These are phyloP conservation scores for Pangasius macronema DNA, from an alignment of 2,797 vertebrate species.

Conservation along the genomic window DNA sequence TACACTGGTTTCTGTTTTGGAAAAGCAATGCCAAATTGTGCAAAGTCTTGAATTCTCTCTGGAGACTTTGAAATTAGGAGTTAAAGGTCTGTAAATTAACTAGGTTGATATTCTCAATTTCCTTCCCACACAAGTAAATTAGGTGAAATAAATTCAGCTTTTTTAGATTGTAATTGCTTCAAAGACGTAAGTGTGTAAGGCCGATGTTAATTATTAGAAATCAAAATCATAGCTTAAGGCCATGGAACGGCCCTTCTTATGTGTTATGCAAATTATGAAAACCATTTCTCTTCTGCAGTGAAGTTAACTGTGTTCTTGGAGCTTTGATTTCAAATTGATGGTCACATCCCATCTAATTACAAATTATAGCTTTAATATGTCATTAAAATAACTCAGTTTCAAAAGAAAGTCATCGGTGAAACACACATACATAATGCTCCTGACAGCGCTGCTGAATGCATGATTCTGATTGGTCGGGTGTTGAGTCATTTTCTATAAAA, in stretches of 20 bases:
- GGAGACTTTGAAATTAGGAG: slow-evolving; percentile 15
- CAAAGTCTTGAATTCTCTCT: slow-evolving; percentile 31
- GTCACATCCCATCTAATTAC: background rate
- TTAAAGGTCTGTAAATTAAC: slow-evolving; percentile 3
- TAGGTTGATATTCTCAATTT: slow-evolving; percentile 9
- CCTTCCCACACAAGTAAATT: slow-evolving; percentile 2
- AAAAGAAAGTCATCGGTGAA: background rate
- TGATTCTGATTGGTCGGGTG: background rate
- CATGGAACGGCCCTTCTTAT: background rate
- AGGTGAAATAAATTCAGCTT: slow-evolving; percentile 8
- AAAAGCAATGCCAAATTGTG: slow-evolving; percentile 30
- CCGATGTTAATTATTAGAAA: slow-evolving; percentile 27
- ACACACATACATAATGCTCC: background rate
- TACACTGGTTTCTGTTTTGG: slow-evolving; percentile 9
- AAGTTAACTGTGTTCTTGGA: background rate
- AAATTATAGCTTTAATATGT: background rate
- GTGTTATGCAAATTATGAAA: slow-evolving; percentile 19
- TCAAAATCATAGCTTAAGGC: slow-evolving; percentile 1
- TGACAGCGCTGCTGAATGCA: background rate
- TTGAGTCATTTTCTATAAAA: background rate
- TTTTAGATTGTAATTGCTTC: slow-evolving; percentile 13
- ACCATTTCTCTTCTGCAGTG: background rate
- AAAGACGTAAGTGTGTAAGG: slow-evolving; percentile 39
- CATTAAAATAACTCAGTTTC: background rate
- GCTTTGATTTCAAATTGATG: slow-evolving; percentile 6